These are phyloP conservation scores for Beaufortia kweichowensis DNA, from an alignment of 2,113 vertebrate species.

Conservation along the genomic window DNA sequence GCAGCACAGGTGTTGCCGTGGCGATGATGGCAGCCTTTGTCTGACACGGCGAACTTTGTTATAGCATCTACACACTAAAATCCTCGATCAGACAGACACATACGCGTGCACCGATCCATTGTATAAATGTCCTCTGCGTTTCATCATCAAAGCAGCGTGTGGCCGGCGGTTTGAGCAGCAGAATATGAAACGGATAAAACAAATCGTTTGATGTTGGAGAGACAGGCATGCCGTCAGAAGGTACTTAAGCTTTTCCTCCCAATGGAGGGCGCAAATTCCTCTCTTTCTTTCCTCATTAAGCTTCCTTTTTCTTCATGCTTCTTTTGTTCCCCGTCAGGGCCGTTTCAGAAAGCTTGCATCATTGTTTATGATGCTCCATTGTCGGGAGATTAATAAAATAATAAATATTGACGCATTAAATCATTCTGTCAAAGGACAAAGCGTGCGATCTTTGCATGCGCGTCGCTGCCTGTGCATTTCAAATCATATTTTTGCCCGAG, in stretches of 20 bases:
- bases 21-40: conserved; percentile 55
- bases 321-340: conserved; percentile 57
- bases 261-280: conserved; percentile 61
- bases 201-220: conserved; percentile 83
- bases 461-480: neutral
- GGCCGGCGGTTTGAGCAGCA: conserved; percentile 73
- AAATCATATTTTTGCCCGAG: conserved; percentile 22
- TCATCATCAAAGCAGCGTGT: conserved; percentile 81
- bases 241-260: conserved; percentile 78
- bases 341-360: conserved; percentile 74
- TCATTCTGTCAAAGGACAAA: conserved; percentile 56
- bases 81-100: conserved; percentile 47
- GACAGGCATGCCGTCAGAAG: conserved; percentile 77
- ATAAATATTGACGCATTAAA: conserved; percentile 68
- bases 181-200: conserved; percentile 80
- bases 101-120: conserved; percentile 38
- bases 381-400: conserved; percentile 70
- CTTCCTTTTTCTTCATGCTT: conserved; percentile 34
- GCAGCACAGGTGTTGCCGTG: conserved; percentile 54
- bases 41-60: conserved; percentile 60
- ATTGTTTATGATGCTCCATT: conserved; percentile 71
- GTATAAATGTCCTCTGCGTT: conserved; percentile 78
- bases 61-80: conserved; percentile 54
- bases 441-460: neutral
- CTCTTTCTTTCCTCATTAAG: conserved; percentile 58